Percentiles rank a stretch among this genome's conserved stretches.
These are phyloP conservation scores for Actinostola sp. DNA, from an alignment of 92 coral and sea anemone species.

Conservation along the genomic window DNA sequence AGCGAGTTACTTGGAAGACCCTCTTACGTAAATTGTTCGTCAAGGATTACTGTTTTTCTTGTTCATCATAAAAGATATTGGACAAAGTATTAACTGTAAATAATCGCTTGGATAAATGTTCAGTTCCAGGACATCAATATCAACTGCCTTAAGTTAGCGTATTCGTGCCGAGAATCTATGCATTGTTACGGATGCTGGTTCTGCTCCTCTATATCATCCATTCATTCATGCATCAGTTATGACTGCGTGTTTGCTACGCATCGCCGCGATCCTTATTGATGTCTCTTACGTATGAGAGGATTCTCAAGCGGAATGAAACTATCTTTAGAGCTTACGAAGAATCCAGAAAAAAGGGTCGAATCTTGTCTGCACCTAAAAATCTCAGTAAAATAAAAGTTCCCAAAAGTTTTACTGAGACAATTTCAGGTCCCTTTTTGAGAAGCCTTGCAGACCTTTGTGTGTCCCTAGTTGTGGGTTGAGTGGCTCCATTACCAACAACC, in stretches of 20 bases:
- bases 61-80: conserved; percentile 20
- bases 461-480: too few species aligned
- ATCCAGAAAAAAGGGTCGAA: not conserved
- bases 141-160: conserved; percentile 1
- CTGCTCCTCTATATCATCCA: too few species aligned
- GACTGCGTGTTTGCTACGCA: conserved; percentile 6
- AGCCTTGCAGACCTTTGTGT: too few species aligned
- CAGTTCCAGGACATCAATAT: conserved; percentile 13
- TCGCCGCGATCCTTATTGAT: not conserved
- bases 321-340: conserved; percentile 4
- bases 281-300: not conserved
- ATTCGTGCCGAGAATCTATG: conserved; percentile 12
- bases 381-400: not conserved
- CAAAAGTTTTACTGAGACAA: too few species aligned
- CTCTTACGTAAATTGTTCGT: conserved; percentile 1
- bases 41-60: not conserved
- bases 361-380: not conserved
- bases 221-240: conserved; percentile 1
- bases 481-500: too few species aligned
- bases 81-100: conserved; percentile 9
- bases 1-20: not conserved
- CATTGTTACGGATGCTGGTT: too few species aligned
- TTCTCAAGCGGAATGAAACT: not conserved
- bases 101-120: conserved; percentile 15
- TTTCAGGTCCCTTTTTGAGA: too few species aligned